A percentile compares a stretch with the other conserved stretches of the same genome.
phyloP scores from a whole-genome alignment of 2,888 invertebrate genomes.

The Acronicta leporina region DNA sequence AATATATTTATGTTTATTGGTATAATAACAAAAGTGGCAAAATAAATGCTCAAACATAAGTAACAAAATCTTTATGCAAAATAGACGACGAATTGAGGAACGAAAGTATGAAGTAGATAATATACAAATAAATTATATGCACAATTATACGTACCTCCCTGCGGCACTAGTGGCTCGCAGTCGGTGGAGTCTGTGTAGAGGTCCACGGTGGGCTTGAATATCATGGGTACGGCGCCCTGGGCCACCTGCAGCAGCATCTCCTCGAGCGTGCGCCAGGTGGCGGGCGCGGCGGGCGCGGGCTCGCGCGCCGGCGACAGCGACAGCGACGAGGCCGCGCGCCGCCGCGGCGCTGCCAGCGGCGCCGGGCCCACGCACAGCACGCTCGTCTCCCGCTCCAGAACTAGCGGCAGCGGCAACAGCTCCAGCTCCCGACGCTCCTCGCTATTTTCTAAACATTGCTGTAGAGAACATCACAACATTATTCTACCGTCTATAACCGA shows the following conservation, averaged over 20 bases:
- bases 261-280: constrained; percentile 92
- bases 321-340: constrained; percentile 87
- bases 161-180: constrained; percentile 92
- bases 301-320: constrained; percentile 66
- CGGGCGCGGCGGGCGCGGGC: constrained; percentile 61
- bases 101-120: too few relatives aligned
- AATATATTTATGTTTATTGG: too few relatives aligned
- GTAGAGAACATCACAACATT: constrained; percentile 13
- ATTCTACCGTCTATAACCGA: neutral
- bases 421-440: constrained; percentile 78
- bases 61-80: too few relatives aligned
- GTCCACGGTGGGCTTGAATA: constrained; percentile 94
- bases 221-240: constrained; percentile 91
- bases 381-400: constrained; percentile 91
- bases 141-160: constrained; percentile 88
- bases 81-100: too few relatives aligned
- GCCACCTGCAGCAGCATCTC: constrained; percentile 93
- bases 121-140: too few relatives aligned
- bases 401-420: constrained; percentile 93
- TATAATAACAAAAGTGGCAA: too few relatives aligned
- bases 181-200: constrained; percentile 92
- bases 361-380: constrained; percentile 91
- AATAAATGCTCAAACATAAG: too few relatives aligned
- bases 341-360: constrained; percentile 88
- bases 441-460: constrained; percentile 85